Evolutionary conservation across 2,888 invertebrate species (phyloP), one percentile per base, ranked within the genome.

Genomic region (Allacma fusca): DNA sequence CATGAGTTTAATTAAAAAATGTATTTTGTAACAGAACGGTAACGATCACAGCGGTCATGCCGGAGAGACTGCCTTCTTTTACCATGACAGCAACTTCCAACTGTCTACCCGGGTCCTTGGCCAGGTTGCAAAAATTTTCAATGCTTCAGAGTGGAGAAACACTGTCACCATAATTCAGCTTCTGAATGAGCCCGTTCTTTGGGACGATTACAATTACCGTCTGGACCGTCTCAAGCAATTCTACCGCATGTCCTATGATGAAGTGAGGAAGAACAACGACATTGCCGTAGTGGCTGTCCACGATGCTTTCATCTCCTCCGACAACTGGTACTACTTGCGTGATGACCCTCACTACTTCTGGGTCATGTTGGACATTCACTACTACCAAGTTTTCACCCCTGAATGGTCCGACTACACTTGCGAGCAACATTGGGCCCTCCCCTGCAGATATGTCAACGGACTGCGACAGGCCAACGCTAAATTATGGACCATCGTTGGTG

Each of bases 241-340:
- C 75, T 83, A 82, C 79, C 67, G 80, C 19, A 69, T 78, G 75
- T 76, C 81, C 1, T 83, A 81, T 64, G 82, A 84, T 43, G 80
- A 80, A 44, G 79, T 82, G 12, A 72, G 82, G 7, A 69, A 50
- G 23, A 76, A 80, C 40, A 83, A 81, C 28, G 78, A 83, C 62
- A 70, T 80, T 34, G 82, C 80, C 23, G 81, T 82, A 1, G 79
- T 84, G 4, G 83, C 82, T 23, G 80, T 84, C 28, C 83, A 83
- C 43, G 83, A 84, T 68, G 84, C 84, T 12, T 84, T 84, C 78
- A 83, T 83, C 64, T 80, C 75, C 50, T 73, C 70, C 1, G 67
- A 67, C 76, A 83, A 84, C 65, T 84, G 83, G 82, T 81, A 82
- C 75, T 83, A 82, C 64, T 74, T 83, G 13, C 43, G 83, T 16